Evolutionary conservation across 1,140 invertebrate species (phyloP).

Genomic region (Marisa cornuarietis): DNA sequence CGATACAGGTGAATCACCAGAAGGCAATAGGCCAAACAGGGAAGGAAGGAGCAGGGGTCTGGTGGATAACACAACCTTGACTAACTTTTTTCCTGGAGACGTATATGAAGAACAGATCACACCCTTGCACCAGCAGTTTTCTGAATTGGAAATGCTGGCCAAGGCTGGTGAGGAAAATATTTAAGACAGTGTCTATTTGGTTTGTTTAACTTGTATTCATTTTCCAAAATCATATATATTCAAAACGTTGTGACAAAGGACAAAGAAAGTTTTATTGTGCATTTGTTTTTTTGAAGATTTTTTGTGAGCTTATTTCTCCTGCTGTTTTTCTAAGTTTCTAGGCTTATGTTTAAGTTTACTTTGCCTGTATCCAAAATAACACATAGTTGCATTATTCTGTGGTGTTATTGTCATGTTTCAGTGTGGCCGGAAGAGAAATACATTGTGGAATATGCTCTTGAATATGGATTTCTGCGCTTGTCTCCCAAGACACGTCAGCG

Average conservation of each 20-base stretch:
- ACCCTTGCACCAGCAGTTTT: conserved; percentile 20
- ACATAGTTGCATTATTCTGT: conserved; percentile 7
- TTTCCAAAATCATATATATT: not conserved
- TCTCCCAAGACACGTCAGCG: conserved; percentile 83
- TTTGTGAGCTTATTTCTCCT: not conserved
- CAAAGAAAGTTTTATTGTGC: not conserved
- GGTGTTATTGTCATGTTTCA: conserved; percentile 51
- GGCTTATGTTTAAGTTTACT: too few relatives aligned
- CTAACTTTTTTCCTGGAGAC: conserved; percentile 12
- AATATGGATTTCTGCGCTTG: conserved; percentile 94
- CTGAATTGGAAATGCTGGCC: conserved; percentile 64
- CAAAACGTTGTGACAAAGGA: not conserved
- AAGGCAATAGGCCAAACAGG: conserved; percentile 11
- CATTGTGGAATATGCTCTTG: conserved; percentile 96
- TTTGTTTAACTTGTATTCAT: not conserved
- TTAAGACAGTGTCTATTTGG: too few relatives aligned
- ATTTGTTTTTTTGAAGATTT: not conserved
- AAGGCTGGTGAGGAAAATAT: conserved; percentile 57
- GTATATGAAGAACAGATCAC: conserved; percentile 1
- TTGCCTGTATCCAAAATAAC: not conserved
- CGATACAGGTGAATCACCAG: conserved; percentile 1
- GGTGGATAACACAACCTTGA: conserved; percentile 7
- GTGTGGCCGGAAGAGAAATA: conserved; percentile 90
- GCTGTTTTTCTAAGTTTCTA: too few relatives aligned
- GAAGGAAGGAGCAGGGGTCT: conserved; percentile 1